These are phyloP conservation scores for Drosophila truncata DNA, from an alignment of 1,140 invertebrate genomes.

Conservation along the genomic window DNA sequence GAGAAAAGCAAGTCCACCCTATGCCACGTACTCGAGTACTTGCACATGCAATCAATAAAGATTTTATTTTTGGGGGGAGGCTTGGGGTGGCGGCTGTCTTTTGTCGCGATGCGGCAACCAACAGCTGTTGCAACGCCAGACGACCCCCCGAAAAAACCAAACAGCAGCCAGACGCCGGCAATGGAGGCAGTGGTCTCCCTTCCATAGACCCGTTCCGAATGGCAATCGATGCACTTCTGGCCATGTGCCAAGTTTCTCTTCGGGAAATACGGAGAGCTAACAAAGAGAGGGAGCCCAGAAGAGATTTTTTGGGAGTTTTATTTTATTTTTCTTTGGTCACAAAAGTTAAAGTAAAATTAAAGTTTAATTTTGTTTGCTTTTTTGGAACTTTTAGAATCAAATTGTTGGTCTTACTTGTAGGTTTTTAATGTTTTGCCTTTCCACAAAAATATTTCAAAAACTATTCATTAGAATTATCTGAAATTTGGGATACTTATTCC, in stretches of 20 bases:
- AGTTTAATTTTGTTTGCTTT: background rate
- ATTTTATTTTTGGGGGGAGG: constrained; percentile 31
- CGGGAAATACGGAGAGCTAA: constrained; percentile 29
- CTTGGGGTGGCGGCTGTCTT: constrained; percentile 35
- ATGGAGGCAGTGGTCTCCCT: constrained; percentile 45
- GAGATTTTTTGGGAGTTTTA: constrained; percentile 1
- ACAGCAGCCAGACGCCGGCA: constrained; percentile 75
- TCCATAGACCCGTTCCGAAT: constrained; percentile 50
- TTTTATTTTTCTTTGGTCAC: constrained; percentile 11
- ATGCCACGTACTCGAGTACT: constrained; percentile 18
- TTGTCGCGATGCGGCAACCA: constrained; percentile 71
- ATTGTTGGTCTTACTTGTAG: background rate
- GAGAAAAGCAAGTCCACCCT: constrained; percentile 19
- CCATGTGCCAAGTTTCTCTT: constrained; percentile 84
- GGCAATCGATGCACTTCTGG: constrained; percentile 83
- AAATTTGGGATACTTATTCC: background rate
- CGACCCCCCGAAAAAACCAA: constrained; percentile 27
- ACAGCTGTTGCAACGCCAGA: constrained; percentile 75
- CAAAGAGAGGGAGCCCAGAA: constrained; percentile 4
- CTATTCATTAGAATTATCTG: background rate
- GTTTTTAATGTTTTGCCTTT: background rate
- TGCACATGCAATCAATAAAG: constrained; percentile 49
- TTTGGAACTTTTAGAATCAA: background rate
- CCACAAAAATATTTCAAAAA: too few species aligned
- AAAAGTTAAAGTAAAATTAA: constrained; percentile 30